Conservation (phyloP, 2,888 invertebrate species). For the Trichopria drosophilae region DNA sequence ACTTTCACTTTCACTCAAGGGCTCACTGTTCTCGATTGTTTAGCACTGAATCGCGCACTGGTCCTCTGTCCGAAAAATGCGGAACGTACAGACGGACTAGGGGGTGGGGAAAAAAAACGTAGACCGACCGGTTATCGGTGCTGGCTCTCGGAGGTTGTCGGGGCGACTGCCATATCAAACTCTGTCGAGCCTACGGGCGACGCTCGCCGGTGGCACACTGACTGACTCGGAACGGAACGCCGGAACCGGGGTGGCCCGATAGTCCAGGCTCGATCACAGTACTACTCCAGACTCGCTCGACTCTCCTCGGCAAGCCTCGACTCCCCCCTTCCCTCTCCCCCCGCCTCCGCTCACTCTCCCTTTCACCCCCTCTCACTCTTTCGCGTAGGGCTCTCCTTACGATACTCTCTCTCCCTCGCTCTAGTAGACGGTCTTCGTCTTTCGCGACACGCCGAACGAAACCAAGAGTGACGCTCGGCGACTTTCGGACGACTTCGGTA, state of each 20-base stretch:
- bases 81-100: no score
- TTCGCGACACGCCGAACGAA: slow-evolving; percentile 26
- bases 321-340: slow-evolving; percentile 10
- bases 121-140: no score
- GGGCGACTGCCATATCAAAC: no score
- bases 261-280: slow-evolving; percentile 55
- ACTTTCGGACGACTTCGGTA: slow-evolving; percentile 22
- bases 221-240: slow-evolving; percentile 54
- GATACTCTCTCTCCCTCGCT: slow-evolving; percentile 15
- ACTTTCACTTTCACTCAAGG: no score
- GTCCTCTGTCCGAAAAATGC: no score
- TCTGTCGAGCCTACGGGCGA: slow-evolving; percentile 30
- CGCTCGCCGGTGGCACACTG: slow-evolving; percentile 58
- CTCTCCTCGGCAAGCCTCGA: slow-evolving; percentile 19
- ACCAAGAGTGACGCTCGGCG: slow-evolving; percentile 37
- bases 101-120: no score
- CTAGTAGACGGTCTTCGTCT: slow-evolving; percentile 2
- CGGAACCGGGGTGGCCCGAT: slow-evolving; percentile 53
- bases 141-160: no score
- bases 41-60: no score
- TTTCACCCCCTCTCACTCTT: slow-evolving; percentile 5
- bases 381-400: slow-evolving; percentile 17
- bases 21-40: no score
- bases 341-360: slow-evolving; percentile 11
- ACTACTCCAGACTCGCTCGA: slow-evolving; percentile 38